These are phyloP conservation scores for Mystacides longicornis DNA, from an alignment of 2,888 invertebrate genomes.

Conservation along the genomic window DNA sequence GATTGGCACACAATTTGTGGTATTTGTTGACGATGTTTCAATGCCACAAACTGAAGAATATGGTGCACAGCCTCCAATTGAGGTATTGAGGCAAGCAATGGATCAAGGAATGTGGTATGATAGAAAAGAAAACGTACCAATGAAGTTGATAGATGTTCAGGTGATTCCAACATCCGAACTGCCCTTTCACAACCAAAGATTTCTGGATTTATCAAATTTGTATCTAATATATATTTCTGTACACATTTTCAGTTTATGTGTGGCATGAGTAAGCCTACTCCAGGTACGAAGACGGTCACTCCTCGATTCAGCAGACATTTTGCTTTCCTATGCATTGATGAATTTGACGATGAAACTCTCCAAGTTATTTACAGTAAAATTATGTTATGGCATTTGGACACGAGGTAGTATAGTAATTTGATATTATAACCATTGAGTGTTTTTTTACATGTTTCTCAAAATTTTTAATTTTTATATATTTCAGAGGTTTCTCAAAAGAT, in stretches of 20 bases:
- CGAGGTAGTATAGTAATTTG: too few species aligned
- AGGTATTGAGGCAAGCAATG: constrained; percentile 81
- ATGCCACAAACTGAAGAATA: constrained; percentile 87
- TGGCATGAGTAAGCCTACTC: constrained; percentile 76
- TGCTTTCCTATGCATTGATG: constrained; percentile 76
- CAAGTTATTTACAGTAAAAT: constrained; percentile 82
- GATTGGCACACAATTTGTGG: constrained; percentile 77
- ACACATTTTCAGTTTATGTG: constrained; percentile 60
- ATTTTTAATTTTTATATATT: constrained; percentile 27
- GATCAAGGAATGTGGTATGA: constrained; percentile 91
- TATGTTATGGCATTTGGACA: constrained; percentile 90
- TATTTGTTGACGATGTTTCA: constrained; percentile 94
- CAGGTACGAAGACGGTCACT: constrained; percentile 76
- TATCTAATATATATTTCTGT: not conserved
- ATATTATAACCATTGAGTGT: not conserved
- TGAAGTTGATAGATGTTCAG: constrained; percentile 80
- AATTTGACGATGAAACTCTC: constrained; percentile 80
- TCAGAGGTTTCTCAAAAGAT: constrained; percentile 86
- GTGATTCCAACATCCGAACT: constrained; percentile 34
- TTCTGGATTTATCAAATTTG: not conserved
- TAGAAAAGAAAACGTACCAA: constrained; percentile 66
- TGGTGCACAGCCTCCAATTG: constrained; percentile 93
- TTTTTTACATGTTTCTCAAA: not conserved
- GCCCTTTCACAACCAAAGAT: not conserved
- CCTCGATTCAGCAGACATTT: constrained; percentile 84